These are phyloP conservation scores for Stenchaetothrips biformis DNA, from an alignment of 2,888 invertebrate species.

Conservation along the genomic window DNA sequence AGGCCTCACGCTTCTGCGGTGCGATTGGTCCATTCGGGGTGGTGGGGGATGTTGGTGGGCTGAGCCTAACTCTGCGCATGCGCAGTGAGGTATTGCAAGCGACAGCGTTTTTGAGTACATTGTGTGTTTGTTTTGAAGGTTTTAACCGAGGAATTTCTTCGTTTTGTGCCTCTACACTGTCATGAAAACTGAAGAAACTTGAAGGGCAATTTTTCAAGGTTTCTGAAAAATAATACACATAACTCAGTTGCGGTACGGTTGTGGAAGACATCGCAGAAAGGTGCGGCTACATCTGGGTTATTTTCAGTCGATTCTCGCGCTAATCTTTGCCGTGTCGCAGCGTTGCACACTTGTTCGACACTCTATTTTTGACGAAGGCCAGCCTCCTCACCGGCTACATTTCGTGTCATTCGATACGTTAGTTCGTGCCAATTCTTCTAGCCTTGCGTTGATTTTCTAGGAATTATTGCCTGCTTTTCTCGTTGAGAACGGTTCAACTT, in stretches of 20 bases:
- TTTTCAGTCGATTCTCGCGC: background rate
- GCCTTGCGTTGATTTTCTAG: background rate
- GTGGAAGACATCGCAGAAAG: background rate
- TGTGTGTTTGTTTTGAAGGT: constrained; percentile 2
- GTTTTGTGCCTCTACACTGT: background rate
- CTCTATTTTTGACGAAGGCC: background rate
- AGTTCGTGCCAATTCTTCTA: background rate
- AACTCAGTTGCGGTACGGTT: background rate
- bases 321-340: background rate
- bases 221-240: background rate
- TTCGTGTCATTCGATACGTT: background rate
- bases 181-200: background rate
- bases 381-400: background rate
- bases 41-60: constrained; percentile 5
- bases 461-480: background rate
- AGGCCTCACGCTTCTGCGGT: background rate
- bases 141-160: background rate
- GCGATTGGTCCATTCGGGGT: too few relatives aligned
- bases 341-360: background rate
- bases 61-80: background rate
- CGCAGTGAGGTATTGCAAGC: background rate
- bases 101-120: background rate
- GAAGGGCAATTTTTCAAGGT: background rate
- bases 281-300: background rate
- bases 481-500: background rate